Evolutionary conservation across 2,888 invertebrate species (phyloP).

Genomic region (Perdita meconis): DNA sequence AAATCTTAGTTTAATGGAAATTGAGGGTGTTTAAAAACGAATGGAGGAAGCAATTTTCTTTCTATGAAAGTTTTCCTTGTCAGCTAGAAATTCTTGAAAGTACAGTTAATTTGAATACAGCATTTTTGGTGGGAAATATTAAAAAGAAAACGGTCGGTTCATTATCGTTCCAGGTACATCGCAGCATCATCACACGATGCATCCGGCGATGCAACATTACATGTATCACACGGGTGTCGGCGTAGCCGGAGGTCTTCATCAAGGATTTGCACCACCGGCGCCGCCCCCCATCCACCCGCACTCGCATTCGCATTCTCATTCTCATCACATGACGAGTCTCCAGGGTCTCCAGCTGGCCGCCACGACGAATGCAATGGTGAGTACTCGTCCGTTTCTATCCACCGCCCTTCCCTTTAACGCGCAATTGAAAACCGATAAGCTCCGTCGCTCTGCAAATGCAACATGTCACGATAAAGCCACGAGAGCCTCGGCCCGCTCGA

Average conservation of each 20-base stretch:
- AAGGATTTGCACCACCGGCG: conserved; percentile 83
- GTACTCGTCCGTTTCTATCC: conserved; percentile 68
- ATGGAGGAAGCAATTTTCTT: too few species aligned
- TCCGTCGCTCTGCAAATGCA: background rate
- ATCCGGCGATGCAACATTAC: conserved; percentile 84
- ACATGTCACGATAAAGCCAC: background rate
- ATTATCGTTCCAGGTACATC: conserved; percentile 78
- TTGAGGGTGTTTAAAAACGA: too few species aligned
- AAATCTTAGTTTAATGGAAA: too few species aligned
- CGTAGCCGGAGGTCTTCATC: conserved; percentile 83
- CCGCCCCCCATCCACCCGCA: conserved; percentile 84
- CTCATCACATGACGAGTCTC: conserved; percentile 85
- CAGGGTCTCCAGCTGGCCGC: conserved; percentile 86
- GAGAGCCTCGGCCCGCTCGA: background rate
- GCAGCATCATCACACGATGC: conserved; percentile 84
- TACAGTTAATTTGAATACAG: too few species aligned
- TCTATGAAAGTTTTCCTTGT: too few species aligned
- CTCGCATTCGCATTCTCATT: conserved; percentile 84
- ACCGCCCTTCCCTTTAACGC: background rate
- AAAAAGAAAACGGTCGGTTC: conserved; percentile 15
- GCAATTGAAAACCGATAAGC: background rate
- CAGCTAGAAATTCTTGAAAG: too few species aligned
- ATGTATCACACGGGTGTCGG: conserved; percentile 84
- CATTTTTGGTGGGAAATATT: background rate
- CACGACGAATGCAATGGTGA: conserved; percentile 88